Evolutionary conservation across 2,797 vertebrate species (phyloP), one percentile per base, ranked within the genome.

Genomic region (Margarornis squamiger): DNA sequence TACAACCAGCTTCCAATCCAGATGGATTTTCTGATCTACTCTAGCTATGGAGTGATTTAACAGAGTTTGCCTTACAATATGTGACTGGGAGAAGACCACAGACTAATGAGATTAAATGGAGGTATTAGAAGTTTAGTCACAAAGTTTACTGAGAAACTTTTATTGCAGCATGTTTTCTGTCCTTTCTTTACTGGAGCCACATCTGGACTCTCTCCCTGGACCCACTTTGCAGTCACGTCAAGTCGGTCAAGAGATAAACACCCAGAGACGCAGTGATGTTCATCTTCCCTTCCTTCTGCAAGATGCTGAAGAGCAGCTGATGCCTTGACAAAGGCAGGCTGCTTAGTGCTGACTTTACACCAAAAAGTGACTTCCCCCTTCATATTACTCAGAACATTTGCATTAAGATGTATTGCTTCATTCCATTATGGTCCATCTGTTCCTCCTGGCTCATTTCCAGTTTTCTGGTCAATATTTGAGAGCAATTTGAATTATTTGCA

Each of bases 381-480:
- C 38, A 8, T 24, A 34, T 73, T 61, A 79, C 41, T 80, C 57
- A 66, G 49, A 86, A 77, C 13, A 61, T 67, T 74, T 54, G 38
- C 61, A 70, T 54, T 41, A 80, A 78, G 59, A 84, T 71, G 63
- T 85, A 86, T 65, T 0, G 0, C 54, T 91, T 65, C 19, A 30
- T 84, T 92, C 92, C 57, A 73, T 83, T 73, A 61, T 2, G 12
- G 39, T 32, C 61, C 46, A 55, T 88, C 78, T 90, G 68, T 41
- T 95, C 61, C 36, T 81, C 3, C 7, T n/a, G 81, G 74, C 75
- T 93, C 68, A 55, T 82, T 93, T 95, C 89, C 74, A 43, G 12
- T 77, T 71, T 32, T 62, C 76, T 63, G 55, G 71, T 91, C 73
- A 86, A 62, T 48, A 92, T 43, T 65, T 65, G 59, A 85, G 51